Percentiles rank a stretch among this genome's conserved stretches.
These are phyloP conservation scores for Porites evermanni DNA, from an alignment of 92 coral and sea anemone genomes.

Conservation along the genomic window DNA sequence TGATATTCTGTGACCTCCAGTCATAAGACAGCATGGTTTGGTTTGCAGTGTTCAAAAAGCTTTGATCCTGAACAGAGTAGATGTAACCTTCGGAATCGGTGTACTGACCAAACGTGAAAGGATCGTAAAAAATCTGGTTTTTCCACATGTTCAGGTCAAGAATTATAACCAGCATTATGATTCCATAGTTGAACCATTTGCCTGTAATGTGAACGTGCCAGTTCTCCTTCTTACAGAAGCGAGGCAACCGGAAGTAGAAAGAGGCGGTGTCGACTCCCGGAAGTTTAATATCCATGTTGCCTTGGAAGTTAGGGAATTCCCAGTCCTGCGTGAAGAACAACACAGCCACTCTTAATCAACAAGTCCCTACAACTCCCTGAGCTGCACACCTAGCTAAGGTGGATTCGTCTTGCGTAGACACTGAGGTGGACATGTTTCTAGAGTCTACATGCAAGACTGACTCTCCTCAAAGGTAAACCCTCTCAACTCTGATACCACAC, in stretches of 20 bases:
- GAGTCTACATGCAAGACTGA: too few relatives aligned
- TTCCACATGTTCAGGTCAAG: conserved; percentile 99
- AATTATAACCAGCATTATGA: conserved; percentile 93
- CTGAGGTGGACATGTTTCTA: neutral
- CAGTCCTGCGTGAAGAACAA: conserved; percentile 74
- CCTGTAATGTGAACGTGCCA: conserved; percentile 96
- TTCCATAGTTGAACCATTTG: conserved; percentile 98
- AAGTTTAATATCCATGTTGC: conserved; percentile 89
- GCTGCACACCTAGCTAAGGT: neutral
- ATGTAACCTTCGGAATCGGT: conserved; percentile 78
- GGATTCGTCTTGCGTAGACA: neutral
- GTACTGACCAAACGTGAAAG: conserved; percentile 93
- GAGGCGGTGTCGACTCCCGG: conserved; percentile 95
- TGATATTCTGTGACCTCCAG: conserved; percentile 78
- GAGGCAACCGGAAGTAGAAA: conserved; percentile 77
- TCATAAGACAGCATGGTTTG: conserved; percentile 81
- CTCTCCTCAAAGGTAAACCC: too few relatives aligned
- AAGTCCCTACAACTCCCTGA: neutral
- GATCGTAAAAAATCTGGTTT: conserved; percentile 95
- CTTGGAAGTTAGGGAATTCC: conserved; percentile 96
- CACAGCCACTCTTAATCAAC: neutral
- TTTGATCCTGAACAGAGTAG: conserved; percentile 68
- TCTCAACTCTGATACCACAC: too few relatives aligned
- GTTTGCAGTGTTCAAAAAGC: conserved; percentile 76
- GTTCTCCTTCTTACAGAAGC: conserved; percentile 87